Evolutionary conservation across 1,140 invertebrate species (phyloP).

Genomic region (Cherax quadricarinatus): DNA sequence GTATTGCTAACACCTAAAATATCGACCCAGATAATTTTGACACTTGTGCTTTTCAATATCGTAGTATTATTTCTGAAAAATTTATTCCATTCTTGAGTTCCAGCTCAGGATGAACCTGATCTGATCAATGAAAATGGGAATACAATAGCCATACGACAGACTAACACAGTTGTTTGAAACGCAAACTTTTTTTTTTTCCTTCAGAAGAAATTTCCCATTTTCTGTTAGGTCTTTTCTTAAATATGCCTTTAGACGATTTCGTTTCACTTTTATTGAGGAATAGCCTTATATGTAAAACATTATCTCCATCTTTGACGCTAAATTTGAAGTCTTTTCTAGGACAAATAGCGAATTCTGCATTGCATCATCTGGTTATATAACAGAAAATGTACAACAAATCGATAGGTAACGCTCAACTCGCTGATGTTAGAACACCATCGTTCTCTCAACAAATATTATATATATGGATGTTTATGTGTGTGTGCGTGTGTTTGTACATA

Average conservation of each 20-base stretch:
- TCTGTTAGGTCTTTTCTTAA: not conserved
- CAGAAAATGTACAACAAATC: not conserved
- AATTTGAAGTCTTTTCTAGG: not conserved
- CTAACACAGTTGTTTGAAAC: not conserved
- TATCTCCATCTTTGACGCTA: too few relatives aligned
- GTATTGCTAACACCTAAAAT: not conserved
- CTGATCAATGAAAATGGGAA: conserved; percentile 68
- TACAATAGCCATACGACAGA: conserved; percentile 32
- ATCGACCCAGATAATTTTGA: not conserved
- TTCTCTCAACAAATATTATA: not conserved
- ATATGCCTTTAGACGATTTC: not conserved
- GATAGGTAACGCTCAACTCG: not conserved
- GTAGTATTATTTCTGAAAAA: not conserved
- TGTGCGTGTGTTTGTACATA: not conserved
- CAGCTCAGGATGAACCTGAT: not conserved
- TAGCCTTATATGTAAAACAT: too few relatives aligned
- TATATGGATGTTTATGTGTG: not conserved
- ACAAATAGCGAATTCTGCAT: not conserved
- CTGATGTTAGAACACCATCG: not conserved
- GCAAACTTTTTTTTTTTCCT: not conserved
- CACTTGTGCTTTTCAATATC: not conserved
- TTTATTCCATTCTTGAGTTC: conserved; percentile 16
- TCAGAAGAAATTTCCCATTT: not conserved
- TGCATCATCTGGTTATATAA: not conserved
- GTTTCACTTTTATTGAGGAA: not conserved